Evolutionary conservation across 2,888 invertebrate genomes (phyloP).

Genomic region (Drosophila affinis): DNA sequence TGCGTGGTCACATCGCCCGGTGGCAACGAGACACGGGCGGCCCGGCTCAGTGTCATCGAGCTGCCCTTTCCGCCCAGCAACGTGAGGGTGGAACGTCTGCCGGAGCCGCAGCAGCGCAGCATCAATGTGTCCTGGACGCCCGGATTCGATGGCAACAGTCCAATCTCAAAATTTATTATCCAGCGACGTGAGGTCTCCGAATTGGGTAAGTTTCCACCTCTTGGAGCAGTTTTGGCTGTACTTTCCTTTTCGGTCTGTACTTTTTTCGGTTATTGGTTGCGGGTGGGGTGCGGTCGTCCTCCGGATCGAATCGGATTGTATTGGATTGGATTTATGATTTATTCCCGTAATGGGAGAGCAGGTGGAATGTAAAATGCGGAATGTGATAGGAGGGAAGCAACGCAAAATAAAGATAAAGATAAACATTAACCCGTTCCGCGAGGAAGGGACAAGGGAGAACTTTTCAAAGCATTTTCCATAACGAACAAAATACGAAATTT

Average conservation of each 20-base stretch:
- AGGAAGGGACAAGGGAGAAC: neutral
- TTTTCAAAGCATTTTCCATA: conserved; percentile 1
- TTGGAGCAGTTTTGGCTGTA: neutral
- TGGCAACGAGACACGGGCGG: conserved; percentile 95
- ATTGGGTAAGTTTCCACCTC: conserved; percentile 86
- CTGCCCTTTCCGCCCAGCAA: conserved; percentile 96
- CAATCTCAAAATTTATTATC: conserved; percentile 95
- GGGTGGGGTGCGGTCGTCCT: no score
- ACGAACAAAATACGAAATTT: conserved; percentile 47
- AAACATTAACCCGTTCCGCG: neutral
- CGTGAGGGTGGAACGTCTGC: conserved; percentile 89
- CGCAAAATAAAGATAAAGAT: neutral
- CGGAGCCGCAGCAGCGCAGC: conserved; percentile 88
- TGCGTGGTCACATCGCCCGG: conserved; percentile 94
- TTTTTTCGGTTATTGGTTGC: neutral
- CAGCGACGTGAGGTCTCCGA: conserved; percentile 95
- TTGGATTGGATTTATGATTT: neutral
- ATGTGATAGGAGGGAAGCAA: no score
- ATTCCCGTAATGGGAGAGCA: neutral
- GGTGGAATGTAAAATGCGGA: neutral
- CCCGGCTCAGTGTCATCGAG: conserved; percentile 94
- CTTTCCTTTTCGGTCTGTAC: conserved; percentile 3
- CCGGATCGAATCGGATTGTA: no score
- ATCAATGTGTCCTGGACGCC: conserved; percentile 97
- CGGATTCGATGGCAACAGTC: conserved; percentile 98